phyloP scores from a whole-genome alignment of 2,113 vertebrate species.

The Pomatostomus ruficeps region DNA sequence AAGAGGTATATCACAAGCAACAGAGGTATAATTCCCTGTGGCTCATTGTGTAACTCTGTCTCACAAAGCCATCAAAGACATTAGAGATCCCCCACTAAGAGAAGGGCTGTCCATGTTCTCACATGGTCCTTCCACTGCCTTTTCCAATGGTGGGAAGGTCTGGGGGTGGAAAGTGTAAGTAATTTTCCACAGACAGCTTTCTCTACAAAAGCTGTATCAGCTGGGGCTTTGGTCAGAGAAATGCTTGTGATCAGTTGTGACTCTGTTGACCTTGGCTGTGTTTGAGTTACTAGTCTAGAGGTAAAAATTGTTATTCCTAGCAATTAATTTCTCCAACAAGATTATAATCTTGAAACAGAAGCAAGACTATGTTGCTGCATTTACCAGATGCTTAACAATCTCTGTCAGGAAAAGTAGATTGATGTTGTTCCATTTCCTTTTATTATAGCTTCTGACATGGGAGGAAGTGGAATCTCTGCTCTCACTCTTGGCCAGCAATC shows the following conservation, averaged over 20 bases:
- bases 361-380: neutral
- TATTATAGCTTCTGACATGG: neutral
- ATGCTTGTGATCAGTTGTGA: neutral
- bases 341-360: conserved; percentile 7
- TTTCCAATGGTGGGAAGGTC: neutral
- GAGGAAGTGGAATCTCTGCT: conserved; percentile 17
- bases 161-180: neutral
- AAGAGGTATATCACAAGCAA: neutral
- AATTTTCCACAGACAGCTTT: neutral
- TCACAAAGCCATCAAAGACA: neutral
- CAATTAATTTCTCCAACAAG: neutral
- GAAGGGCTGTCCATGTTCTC: neutral
- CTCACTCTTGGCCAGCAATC: neutral
- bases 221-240: neutral
- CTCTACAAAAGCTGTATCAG: neutral
- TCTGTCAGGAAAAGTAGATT: neutral
- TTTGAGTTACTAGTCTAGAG: neutral
- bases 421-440: conserved; percentile 28
- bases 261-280: neutral
- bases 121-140: neutral
- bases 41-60: neutral
- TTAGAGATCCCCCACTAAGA: neutral
- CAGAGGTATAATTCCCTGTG: neutral
- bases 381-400: neutral
- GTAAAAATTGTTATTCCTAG: neutral